phyloP scores from a whole-genome alignment of 2,888 invertebrate genomes.

The Macrosiphum euphorbiae region DNA sequence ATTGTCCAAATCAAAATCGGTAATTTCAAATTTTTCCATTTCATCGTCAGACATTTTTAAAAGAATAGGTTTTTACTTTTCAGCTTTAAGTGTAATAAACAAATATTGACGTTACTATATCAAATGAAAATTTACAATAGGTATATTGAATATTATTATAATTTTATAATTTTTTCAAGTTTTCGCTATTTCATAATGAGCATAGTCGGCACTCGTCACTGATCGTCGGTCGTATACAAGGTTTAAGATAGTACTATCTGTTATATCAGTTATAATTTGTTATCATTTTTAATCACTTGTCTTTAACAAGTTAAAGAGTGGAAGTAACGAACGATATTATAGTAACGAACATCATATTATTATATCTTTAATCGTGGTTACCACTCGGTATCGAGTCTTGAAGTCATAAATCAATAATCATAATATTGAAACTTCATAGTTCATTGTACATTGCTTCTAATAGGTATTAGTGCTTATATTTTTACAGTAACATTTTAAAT shows the following conservation, averaged over 20 bases:
- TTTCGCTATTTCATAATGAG: not conserved
- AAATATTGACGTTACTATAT: not conserved
- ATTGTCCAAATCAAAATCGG: conserved; percentile 93
- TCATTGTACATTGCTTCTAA: no score
- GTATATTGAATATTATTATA: not conserved
- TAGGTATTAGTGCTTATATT: no score
- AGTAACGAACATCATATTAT: no score
- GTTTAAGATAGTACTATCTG: no score
- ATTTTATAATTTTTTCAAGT: not conserved
- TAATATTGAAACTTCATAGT: no score
- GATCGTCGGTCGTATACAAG: no score
- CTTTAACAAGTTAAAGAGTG: not conserved
- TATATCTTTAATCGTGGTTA: no score
- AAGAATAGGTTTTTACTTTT: not conserved
- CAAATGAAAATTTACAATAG: not conserved
- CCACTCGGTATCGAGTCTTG: no score
- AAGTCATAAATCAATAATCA: no score
- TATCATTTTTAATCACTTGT: not conserved
- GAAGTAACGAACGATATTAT: no score
- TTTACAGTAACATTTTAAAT: not conserved
- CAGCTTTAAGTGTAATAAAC: not conserved
- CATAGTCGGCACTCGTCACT: not conserved
- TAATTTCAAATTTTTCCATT: conserved; percentile 94
- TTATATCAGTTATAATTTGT: no score
- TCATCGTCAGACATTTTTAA: conserved; percentile 77